A percentile compares a stretch with the other conserved stretches of the same genome.
phyloP scores from a whole-genome alignment of 2,797 vertebrate genomes.

The Hylomyscus alleni region DNA sequence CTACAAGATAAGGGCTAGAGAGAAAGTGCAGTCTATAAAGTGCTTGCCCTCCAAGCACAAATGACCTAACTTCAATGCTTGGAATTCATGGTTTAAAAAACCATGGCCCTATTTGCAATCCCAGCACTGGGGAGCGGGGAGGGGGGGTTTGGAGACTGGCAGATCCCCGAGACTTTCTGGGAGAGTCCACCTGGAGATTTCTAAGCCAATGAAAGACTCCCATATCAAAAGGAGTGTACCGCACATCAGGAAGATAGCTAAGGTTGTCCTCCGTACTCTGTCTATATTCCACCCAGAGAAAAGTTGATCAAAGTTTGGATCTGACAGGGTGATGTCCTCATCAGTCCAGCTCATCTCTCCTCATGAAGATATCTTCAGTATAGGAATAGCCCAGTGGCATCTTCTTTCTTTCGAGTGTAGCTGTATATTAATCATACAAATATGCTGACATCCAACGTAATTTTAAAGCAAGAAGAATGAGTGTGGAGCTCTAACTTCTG shows the following conservation, averaged over 20 bases:
- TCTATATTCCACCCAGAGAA: conserved; percentile 11
- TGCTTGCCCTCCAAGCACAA: not conserved
- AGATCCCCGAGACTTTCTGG: not conserved
- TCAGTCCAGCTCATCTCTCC: conserved; percentile 46
- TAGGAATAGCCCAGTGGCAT: conserved; percentile 14
- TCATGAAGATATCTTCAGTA: conserved; percentile 13
- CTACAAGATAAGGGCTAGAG: not conserved
- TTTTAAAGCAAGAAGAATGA: conserved; percentile 69
- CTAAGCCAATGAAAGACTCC: not conserved
- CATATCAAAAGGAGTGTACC: not conserved
- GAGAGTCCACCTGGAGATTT: not conserved
- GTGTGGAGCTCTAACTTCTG: conserved; percentile 60
- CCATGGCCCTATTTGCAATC: not conserved
- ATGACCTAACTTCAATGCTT: not conserved
- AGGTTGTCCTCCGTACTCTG: not conserved
- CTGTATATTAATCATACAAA: conserved; percentile 66
- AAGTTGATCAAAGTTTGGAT: conserved; percentile 74
- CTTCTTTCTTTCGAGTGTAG: conserved; percentile 57
- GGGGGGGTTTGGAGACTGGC: too few species aligned
- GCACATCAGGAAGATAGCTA: not conserved
- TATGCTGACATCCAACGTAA: conserved; percentile 65
- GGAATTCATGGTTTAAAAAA: not conserved
- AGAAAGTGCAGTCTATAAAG: not conserved
- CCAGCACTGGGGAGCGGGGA: not conserved
- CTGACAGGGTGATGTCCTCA: conserved; percentile 47